Evolutionary conservation across 2,888 invertebrate species (phyloP), one percentile per base, ranked within the genome.

Genomic region (Myopa tessellatipennis): DNA sequence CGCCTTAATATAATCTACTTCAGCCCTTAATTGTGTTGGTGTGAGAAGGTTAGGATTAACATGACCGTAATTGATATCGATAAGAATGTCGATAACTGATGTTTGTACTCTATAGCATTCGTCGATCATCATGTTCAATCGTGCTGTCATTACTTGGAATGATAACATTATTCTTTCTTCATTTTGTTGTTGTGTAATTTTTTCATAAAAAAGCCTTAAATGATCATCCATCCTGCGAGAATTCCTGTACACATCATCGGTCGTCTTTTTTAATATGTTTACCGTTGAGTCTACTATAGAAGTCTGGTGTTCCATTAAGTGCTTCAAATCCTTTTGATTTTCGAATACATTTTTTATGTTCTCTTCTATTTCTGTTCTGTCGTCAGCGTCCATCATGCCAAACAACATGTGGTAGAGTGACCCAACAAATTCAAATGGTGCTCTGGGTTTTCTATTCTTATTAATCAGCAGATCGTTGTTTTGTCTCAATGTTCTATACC

Each of bases 251-350:
- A 68, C 26, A 68, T 68, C 68, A 38, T 68, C 68, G 34, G 34
- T 68, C 34, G 12, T 68, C 36, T 36, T 34, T 18, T 68, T 36
- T 68, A 68, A 68, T 68, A 68, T 68, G n/a, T 68, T 68, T 68
- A 68, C 68, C n/a, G 36, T 68, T n/a, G 38, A 68, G 68, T 68
- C 36, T 16, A 68, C 50, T 68, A 68, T 36, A 34, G 68, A 68
- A 16, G 68, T 68, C 68, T 68, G 68, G 5, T 34, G 38, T 34
- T 68, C 68, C 18, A 45, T 34, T 34, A 68, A 6, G 6, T 68
- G 34, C 68, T 68, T 68, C 34, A 68, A 68, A 68, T 68, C 38
- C 7, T 68, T 38, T 18, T 68, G 38, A 8, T 38, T 68, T 68
- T 68, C 68, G 36, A 68, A 68, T 68, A 36, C 36, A 68, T 36